Percentiles rank a stretch among this genome's conserved stretches.
Conservation (phyloP, 2,113 vertebrate species). For the Empidonax alnorum region DNA sequence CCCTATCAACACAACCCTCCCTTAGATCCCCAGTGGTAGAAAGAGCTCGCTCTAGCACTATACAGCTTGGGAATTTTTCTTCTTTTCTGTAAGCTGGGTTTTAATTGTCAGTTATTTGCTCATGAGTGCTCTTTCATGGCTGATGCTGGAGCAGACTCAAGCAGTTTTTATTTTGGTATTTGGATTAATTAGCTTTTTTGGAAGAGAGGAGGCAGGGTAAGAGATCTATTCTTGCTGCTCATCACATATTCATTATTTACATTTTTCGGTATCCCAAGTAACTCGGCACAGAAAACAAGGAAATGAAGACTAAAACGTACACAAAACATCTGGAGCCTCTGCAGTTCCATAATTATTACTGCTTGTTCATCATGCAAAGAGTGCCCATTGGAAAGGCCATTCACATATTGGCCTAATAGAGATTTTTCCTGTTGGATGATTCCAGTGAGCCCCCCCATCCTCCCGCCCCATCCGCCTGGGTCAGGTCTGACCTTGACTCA, state of each 20-base stretch:
- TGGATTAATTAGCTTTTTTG: slow-evolving; percentile 58
- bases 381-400: not conserved
- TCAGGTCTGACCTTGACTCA: not conserved
- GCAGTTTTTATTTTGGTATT: slow-evolving; percentile 66
- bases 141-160: slow-evolving; percentile 20
- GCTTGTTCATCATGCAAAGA: not conserved
- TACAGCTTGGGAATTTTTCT: not conserved
- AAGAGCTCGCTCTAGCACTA: not conserved
- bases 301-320: slow-evolving; percentile 15
- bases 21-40: not conserved
- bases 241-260: slow-evolving; percentile 42
- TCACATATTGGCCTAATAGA: not conserved
- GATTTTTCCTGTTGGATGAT: not conserved
- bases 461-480: not conserved
- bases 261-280: slow-evolving; percentile 46
- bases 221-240: slow-evolving; percentile 48
- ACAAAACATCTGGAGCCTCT: slow-evolving; percentile 44
- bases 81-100: not conserved
- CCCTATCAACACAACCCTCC: not conserved
- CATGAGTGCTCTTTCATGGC: not conserved
- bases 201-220: not conserved
- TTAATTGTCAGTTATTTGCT: slow-evolving; percentile 50
- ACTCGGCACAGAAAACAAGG: slow-evolving; percentile 42
- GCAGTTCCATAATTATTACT: not conserved
- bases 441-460: not conserved